Evolutionary conservation across 2,888 invertebrate species (phyloP).

Genomic region (Agrotis puta): DNA sequence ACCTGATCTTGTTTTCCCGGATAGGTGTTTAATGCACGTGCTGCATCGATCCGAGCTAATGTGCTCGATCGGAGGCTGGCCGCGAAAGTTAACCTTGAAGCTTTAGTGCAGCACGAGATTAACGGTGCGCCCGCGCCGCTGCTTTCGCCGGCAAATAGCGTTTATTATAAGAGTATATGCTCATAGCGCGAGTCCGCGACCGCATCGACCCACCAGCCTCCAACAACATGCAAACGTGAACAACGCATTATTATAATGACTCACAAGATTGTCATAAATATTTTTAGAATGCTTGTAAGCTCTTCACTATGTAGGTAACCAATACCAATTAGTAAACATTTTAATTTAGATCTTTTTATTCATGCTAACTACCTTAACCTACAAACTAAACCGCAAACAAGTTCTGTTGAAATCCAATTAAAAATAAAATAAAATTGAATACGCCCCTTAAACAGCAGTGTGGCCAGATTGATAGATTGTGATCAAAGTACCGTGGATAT

Average conservation of each 20-base stretch:
- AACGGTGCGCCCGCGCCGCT: slow-evolving; percentile 76
- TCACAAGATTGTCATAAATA: slow-evolving; percentile 83
- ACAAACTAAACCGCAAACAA: slow-evolving; percentile 46
- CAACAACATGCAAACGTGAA: slow-evolving; percentile 67
- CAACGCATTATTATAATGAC: slow-evolving; percentile 71
- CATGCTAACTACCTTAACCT: slow-evolving; percentile 50
- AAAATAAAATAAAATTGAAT: slow-evolving; percentile 52
- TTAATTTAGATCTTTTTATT: slow-evolving; percentile 53
- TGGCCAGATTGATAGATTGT: slow-evolving; percentile 58
- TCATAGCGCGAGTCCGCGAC: slow-evolving; percentile 39
- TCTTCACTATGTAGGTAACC: slow-evolving; percentile 46
- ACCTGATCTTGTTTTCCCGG: slow-evolving; percentile 41
- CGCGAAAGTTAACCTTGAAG: slow-evolving; percentile 88
- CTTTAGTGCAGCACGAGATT: slow-evolving; percentile 79
- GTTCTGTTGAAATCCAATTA: slow-evolving; percentile 57
- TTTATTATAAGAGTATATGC: slow-evolving; percentile 53
- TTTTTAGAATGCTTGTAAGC: slow-evolving; percentile 80
- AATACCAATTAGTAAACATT: slow-evolving; percentile 50
- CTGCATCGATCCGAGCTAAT: slow-evolving; percentile 50
- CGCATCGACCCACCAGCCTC: slow-evolving; percentile 45
- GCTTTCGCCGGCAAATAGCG: slow-evolving; percentile 82
- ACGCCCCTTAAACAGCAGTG: slow-evolving; percentile 51
- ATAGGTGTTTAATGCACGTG: slow-evolving; percentile 47
- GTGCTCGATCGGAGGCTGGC: slow-evolving; percentile 68
- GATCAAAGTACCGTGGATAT: slow-evolving; percentile 64